Percentiles rank a stretch among this genome's conserved stretches.
phyloP scores from a whole-genome alignment of 2,113 vertebrate species.

The Bungarus multicinctus region DNA sequence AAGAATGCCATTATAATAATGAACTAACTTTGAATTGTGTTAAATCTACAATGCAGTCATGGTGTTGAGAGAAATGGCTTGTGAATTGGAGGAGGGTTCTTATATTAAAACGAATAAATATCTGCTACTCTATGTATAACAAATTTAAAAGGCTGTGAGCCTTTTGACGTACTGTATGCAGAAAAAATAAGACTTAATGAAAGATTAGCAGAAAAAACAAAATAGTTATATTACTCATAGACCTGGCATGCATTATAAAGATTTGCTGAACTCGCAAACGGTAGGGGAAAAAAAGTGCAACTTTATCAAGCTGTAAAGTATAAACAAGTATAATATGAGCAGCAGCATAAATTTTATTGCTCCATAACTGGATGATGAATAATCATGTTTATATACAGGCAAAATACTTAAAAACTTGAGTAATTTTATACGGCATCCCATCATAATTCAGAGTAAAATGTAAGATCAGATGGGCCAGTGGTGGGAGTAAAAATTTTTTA shows the following conservation, averaged over 20 bases:
- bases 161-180: not conserved
- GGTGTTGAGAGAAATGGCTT: not conserved
- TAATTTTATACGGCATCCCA: not conserved
- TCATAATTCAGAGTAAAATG: not conserved
- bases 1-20: not conserved
- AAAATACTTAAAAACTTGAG: not conserved
- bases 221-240: constrained; percentile 15
- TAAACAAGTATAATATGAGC: constrained; percentile 6
- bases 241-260: not conserved
- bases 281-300: not conserved
- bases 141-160: not conserved
- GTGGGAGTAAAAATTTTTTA: no score
- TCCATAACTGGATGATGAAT: not conserved
- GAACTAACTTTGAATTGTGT: constrained; percentile 3
- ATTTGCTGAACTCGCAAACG: constrained; percentile 4
- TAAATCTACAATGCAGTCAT: not conserved
- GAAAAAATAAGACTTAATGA: not conserved
- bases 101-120: constrained; percentile 11
- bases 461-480: not conserved
- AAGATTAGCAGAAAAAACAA: not conserved
- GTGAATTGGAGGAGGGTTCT: not conserved
- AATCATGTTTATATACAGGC: not conserved
- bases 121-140: not conserved
- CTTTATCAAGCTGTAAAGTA: constrained; percentile 6
- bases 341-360: constrained; percentile 11